These are phyloP conservation scores for Hypanus sabinus DNA, from an alignment of 2,113 vertebrate genomes.

Conservation along the genomic window DNA sequence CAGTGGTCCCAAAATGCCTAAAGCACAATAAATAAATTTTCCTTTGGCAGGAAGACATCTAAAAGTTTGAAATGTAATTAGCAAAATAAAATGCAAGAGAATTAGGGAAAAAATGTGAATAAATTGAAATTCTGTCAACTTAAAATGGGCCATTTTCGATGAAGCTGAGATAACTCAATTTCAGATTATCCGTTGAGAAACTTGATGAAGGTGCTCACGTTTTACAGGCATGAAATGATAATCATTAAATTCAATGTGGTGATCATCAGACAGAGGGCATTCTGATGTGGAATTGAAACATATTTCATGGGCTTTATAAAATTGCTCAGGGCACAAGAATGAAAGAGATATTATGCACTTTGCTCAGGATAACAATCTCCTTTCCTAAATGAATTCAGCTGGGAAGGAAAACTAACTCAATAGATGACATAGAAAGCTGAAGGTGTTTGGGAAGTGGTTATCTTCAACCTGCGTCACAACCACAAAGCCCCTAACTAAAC, in stretches of 20 bases:
- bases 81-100: neutral
- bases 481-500: too few relatives aligned
- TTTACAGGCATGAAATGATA: neutral
- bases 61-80: constrained; percentile 19
- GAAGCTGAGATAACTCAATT: too few relatives aligned
- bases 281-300: too few relatives aligned
- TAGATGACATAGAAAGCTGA: too few relatives aligned
- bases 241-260: neutral
- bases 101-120: neutral
- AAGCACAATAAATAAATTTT: neutral
- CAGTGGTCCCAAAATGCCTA: neutral
- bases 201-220: neutral
- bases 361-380: too few relatives aligned
- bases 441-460: too few relatives aligned
- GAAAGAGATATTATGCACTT: too few relatives aligned
- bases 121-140: neutral
- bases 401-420: too few relatives aligned
- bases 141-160: neutral
- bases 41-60: neutral
- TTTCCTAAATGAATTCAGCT: too few relatives aligned
- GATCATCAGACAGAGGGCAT: neutral
- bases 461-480: too few relatives aligned
- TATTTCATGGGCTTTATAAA: too few relatives aligned
- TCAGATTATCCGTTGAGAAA: neutral
- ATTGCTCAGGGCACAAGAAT: too few relatives aligned